phyloP scores from a whole-genome alignment of 2,888 invertebrate species.

The Tetragonula carbonaria region DNA sequence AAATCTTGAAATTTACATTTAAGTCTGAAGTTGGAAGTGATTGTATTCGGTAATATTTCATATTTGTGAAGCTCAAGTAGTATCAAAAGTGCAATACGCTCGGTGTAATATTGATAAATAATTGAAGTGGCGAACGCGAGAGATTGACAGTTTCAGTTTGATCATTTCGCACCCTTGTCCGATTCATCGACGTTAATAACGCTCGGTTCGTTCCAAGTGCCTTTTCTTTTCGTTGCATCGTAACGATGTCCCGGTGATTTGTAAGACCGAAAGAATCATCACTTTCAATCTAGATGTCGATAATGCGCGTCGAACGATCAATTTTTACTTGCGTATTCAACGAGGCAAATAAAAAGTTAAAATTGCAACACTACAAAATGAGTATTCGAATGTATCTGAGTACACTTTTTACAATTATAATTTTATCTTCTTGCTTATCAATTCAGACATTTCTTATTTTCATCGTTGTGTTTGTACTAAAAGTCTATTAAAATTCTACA shows the following conservation, averaged over 20 bases:
- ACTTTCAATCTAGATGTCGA: background rate
- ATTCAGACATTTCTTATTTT: no score
- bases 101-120: no score
- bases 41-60: background rate
- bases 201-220: slow-evolving; percentile 13
- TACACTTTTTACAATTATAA: background rate
- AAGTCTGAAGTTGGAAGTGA: rapidly evolving
- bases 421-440: background rate
- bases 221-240: slow-evolving; percentile 1
- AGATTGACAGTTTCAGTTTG: background rate
- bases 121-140: background rate
- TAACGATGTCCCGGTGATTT: slow-evolving; percentile 2
- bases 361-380: background rate
- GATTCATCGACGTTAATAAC: slow-evolving; percentile 19
- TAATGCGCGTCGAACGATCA: background rate
- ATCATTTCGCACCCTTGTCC: slow-evolving; percentile 38
- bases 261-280: slow-evolving; percentile 10
- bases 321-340: background rate
- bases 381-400: background rate
- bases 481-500: background rate
- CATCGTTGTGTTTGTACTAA: background rate
- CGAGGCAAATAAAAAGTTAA: background rate
- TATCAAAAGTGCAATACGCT: background rate
- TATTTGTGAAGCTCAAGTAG: background rate
- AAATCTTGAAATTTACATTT: background rate